Conservation (phyloP, 2,888 invertebrate genomes). For the Allolobophora icterica region DNA sequence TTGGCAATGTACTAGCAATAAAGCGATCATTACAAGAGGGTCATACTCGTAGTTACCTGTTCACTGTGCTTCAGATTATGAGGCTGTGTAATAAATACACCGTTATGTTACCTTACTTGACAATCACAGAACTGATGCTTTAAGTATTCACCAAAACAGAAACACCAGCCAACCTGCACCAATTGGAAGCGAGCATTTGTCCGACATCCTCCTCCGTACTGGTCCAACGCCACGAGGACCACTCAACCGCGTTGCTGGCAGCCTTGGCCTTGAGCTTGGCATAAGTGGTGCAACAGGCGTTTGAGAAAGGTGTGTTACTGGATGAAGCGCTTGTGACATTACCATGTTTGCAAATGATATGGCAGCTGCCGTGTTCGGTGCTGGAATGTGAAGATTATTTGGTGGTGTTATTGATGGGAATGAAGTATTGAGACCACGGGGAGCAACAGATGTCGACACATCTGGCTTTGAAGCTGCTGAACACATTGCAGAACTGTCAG, state of each 20-base stretch:
- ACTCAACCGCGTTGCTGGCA: neutral
- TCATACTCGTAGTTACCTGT: neutral
- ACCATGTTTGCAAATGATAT: slow-evolving; percentile 22
- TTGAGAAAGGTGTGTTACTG: slow-evolving; percentile 30
- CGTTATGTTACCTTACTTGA: neutral
- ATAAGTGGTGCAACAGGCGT: slow-evolving; percentile 25
- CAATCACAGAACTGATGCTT: neutral
- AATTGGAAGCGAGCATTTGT: slow-evolving; percentile 85
- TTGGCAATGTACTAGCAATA: neutral
- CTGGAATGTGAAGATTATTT: slow-evolving; percentile 18
- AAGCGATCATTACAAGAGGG: neutral
- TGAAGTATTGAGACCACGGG: neutral
- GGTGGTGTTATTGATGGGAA: slow-evolving; percentile 12
- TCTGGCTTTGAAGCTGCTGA: slow-evolving; percentile 29
- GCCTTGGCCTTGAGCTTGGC: neutral
- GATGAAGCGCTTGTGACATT: slow-evolving; percentile 32
- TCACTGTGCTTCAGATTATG: neutral
- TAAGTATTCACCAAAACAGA: neutral
- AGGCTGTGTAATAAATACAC: neutral
- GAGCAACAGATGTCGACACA: neutral
- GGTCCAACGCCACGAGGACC: slow-evolving; percentile 71
- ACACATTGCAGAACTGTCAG: neutral
- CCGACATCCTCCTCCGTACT: slow-evolving; percentile 85
- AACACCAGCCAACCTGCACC: slow-evolving; percentile 76
- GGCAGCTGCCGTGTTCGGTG: slow-evolving; percentile 22